phyloP scores from a whole-genome alignment of 1,140 invertebrate species.

The Rhopalosiphum padi region DNA sequence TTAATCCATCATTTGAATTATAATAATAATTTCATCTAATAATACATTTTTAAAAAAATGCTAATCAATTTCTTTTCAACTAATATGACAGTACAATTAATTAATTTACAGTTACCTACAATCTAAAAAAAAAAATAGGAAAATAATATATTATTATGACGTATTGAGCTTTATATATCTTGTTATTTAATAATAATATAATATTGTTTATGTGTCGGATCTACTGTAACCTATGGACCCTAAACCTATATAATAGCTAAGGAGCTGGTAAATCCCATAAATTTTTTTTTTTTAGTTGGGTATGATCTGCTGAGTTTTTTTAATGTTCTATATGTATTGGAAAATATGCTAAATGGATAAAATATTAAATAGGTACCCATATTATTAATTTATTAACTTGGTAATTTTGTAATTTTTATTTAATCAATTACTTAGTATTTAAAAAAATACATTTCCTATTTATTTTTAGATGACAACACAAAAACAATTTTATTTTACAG shows the following conservation, averaged over 20 bases:
- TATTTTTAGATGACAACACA: too few relatives aligned
- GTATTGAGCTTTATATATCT: neutral
- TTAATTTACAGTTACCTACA: neutral
- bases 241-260: neutral
- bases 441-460: too few relatives aligned
- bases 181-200: neutral
- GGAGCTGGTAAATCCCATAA: neutral
- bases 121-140: neutral
- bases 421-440: too few relatives aligned
- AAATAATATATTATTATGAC: neutral
- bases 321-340: neutral
- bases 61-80: neutral
- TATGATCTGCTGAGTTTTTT: neutral
- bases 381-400: too few relatives aligned
- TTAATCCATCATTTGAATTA: neutral
- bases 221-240: neutral
- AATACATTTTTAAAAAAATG: neutral
- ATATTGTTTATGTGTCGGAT: neutral
- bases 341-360: neutral
- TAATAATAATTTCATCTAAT: neutral
- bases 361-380: too few relatives aligned
- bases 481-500: too few relatives aligned
- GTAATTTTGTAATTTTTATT: too few relatives aligned
- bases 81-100: neutral
- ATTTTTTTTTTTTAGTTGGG: neutral